phyloP scores from a whole-genome alignment of 1,140 invertebrate species.

The Parapsyche elsis region DNA sequence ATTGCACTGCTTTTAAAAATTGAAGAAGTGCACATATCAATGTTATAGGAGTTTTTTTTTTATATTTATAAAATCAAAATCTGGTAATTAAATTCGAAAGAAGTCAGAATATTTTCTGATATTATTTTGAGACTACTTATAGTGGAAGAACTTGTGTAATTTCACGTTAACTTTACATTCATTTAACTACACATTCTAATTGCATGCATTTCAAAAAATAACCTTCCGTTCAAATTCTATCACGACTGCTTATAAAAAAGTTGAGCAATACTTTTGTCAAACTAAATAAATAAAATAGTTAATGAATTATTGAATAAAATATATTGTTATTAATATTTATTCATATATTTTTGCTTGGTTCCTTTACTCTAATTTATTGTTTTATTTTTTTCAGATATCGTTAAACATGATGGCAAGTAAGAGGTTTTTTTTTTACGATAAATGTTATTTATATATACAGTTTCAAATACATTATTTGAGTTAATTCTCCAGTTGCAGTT shows the following conservation, averaged over 20 bases:
- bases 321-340: too few relatives aligned
- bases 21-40: too few relatives aligned
- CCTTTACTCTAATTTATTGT: not conserved
- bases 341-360: not conserved
- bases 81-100: too few relatives aligned
- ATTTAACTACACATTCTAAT: not conserved
- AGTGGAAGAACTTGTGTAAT: slow-evolving; percentile 4
- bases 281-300: too few relatives aligned
- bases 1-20: too few relatives aligned
- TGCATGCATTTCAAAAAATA: not conserved
- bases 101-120: too few relatives aligned
- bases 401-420: slow-evolving; percentile 33
- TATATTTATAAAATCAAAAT: too few relatives aligned
- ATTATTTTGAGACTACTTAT: not conserved
- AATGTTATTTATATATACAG: not conserved
- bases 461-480: not conserved
- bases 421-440: not conserved
- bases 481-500: not conserved
- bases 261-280: not conserved
- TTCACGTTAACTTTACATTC: not conserved
- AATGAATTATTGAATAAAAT: too few relatives aligned
- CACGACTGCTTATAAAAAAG: not conserved
- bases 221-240: not conserved
- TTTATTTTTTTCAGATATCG: slow-evolving; percentile 49
- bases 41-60: too few relatives aligned